Conservation (phyloP, 2,797 vertebrate species). For the Mus spretus region DNA sequence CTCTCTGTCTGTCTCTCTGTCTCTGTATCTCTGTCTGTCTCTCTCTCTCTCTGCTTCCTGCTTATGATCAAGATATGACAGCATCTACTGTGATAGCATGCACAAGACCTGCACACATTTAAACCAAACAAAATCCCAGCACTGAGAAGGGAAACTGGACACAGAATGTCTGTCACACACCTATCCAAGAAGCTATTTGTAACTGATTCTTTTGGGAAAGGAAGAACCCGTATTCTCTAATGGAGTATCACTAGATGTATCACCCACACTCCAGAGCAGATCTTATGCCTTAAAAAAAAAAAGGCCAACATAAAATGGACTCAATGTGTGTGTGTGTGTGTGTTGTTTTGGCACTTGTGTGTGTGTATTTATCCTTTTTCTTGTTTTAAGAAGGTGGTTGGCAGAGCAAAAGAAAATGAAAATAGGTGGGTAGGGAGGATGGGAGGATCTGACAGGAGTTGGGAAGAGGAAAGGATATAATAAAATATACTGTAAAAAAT, state of each 20-base stretch:
- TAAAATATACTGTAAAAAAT: neutral
- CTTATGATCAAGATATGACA: neutral
- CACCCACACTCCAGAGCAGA: neutral
- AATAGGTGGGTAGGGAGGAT: neutral
- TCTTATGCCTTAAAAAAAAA: neutral
- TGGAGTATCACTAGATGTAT: neutral
- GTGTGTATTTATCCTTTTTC: neutral
- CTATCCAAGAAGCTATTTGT: neutral
- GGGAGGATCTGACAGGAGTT: neutral
- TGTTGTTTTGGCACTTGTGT: neutral
- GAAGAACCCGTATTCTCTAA: neutral
- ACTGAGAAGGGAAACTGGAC: neutral
- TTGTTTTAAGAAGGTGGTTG: neutral
- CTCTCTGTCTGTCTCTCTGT: neutral
- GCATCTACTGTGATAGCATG: neutral
- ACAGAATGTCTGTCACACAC: rapidly evolving
- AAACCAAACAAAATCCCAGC: neutral
- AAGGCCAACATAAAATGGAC: neutral
- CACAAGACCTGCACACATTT: neutral
- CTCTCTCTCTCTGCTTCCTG: neutral
- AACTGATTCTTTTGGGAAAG: neutral
- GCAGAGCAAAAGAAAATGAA: neutral
- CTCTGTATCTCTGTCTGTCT: neutral
- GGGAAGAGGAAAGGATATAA: neutral
- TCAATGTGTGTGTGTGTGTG: neutral